Evolutionary conservation across 2,888 invertebrate species (phyloP).

Genomic region (Ophonus ardosiacus): DNA sequence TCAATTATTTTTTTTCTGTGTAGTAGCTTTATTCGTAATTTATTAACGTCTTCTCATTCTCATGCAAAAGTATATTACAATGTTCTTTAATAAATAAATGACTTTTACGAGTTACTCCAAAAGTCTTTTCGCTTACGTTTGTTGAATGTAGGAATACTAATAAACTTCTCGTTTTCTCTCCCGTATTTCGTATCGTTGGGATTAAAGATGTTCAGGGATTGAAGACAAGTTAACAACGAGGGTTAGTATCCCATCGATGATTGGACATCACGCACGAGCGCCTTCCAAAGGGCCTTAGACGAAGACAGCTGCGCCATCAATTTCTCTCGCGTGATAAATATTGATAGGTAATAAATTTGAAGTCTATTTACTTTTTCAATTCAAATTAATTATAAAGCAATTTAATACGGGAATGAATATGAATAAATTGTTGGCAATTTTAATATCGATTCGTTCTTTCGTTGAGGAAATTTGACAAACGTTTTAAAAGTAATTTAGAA

Average conservation of each 20-base stretch:
- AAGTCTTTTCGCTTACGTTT: too few species aligned
- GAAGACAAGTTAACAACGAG: slow-evolving; percentile 18
- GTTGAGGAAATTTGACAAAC: background rate
- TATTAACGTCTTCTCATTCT: too few species aligned
- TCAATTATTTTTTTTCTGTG: too few species aligned
- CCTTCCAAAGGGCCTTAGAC: slow-evolving; percentile 42
- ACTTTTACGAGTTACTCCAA: too few species aligned
- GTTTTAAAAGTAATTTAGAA: slow-evolving; percentile 2
- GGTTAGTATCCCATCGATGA: slow-evolving; percentile 44
- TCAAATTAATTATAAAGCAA: slow-evolving; percentile 62
- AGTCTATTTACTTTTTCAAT: slow-evolving; percentile 60
- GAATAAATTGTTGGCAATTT: too few species aligned
- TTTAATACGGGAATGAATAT: slow-evolving; percentile 8
- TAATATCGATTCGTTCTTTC: background rate
- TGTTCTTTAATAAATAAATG: too few species aligned
- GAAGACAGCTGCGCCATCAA: slow-evolving; percentile 4
- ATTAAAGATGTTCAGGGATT: slow-evolving; percentile 10
- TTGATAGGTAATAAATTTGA: slow-evolving; percentile 62
- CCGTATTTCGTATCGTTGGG: background rate
- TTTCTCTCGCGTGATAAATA: slow-evolving; percentile 57
- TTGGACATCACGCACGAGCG: slow-evolving; percentile 53
- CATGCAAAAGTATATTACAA: too few species aligned
- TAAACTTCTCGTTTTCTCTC: background rate
- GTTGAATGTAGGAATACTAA: background rate
- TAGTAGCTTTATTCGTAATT: too few species aligned